Base-by-base conservation (phyloP, 1,140 invertebrate species). In the Eueides isabella region DNA sequence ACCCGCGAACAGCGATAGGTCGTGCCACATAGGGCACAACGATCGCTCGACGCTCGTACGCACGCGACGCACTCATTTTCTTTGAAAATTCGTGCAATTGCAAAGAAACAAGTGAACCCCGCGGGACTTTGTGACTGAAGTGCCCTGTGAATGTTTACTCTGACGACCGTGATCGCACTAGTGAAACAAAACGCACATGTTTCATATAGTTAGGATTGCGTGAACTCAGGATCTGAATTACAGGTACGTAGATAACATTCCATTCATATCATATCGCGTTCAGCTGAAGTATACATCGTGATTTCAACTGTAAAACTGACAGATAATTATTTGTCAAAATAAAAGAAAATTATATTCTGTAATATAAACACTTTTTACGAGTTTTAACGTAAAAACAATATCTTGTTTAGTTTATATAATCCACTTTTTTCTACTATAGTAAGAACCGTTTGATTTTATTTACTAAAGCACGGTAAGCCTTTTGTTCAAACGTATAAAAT, bases 31-130 rank as follows among this genome's bases (percentile, higher is more conserved):
- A 71, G 69, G 87, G 86, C 89, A 85, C 86, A 77, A 89, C 91
- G 89, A 90, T 90, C 89, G 89, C 90, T 89, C 87, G 75, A 90
- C 89, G 89, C 89, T 89, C 87, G 76, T 81, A 75, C 73, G 79
- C 77, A 80, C 85, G 83, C 81, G 80, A 83, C 81, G 80, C 81
- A 76, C 75, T 80, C 87, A 85, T 90, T 92, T 91, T 91, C 90
- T 92, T 92, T 92, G 90, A 92, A 89, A 92, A 83, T 92, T 92
- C 85, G 84, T 74, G 85, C 67, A 89, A 91, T 88, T 92, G 88
- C 89, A 91, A 92, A 92, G 89, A 91, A 91, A 88, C 84, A 89
- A 91, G 89, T 90, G 87, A 87, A 71, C 75, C 23, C 75, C 82
- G 84, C 84, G 85, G 75, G 77, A 89, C 79, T 75, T 82, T 84